These are phyloP conservation scores for Amazona finschi DNA, from an alignment of 2,797 vertebrate species.

Conservation along the genomic window DNA sequence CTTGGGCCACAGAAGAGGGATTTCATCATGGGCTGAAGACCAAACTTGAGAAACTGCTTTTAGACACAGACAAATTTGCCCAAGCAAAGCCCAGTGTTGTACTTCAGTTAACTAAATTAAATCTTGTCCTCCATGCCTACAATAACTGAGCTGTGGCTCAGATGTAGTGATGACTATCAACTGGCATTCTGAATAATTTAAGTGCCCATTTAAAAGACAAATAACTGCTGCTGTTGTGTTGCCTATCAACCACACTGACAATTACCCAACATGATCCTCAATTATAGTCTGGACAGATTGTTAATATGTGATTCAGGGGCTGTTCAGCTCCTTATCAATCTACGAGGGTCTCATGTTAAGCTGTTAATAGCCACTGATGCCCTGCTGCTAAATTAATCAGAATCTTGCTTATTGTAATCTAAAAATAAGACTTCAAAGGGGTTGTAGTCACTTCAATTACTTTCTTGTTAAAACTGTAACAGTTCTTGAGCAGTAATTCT, in stretches of 20 bases:
- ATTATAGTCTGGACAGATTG: slow-evolving; percentile 10
- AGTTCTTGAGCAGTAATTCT: neutral
- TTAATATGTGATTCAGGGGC: slow-evolving; percentile 3
- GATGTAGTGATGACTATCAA: neutral
- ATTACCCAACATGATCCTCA: neutral
- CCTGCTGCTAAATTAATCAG: slow-evolving; percentile 62
- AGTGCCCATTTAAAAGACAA: neutral
- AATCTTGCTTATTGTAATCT: slow-evolving; percentile 57
- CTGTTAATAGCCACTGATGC: slow-evolving; percentile 39
- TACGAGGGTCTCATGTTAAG: slow-evolving; percentile 16
- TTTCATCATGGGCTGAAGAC: neutral
- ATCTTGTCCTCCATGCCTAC: neutral
- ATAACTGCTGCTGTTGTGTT: neutral
- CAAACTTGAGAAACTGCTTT: neutral
- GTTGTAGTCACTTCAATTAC: neutral
- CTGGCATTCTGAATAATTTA: neutral
- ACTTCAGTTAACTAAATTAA: neutral
- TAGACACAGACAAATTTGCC: neutral
- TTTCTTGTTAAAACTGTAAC: neutral
- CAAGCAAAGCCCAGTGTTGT: neutral
- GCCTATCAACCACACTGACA: neutral
- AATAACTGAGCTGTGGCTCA: slow-evolving; percentile 7
- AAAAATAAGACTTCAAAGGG: slow-evolving; percentile 49
- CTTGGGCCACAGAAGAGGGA: neutral
- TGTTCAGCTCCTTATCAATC: slow-evolving; percentile 37